Evolutionary conservation across 2,113 vertebrate species (phyloP), one percentile per base, ranked within the genome.

Genomic region (Aspiorhynchus laticeps): DNA sequence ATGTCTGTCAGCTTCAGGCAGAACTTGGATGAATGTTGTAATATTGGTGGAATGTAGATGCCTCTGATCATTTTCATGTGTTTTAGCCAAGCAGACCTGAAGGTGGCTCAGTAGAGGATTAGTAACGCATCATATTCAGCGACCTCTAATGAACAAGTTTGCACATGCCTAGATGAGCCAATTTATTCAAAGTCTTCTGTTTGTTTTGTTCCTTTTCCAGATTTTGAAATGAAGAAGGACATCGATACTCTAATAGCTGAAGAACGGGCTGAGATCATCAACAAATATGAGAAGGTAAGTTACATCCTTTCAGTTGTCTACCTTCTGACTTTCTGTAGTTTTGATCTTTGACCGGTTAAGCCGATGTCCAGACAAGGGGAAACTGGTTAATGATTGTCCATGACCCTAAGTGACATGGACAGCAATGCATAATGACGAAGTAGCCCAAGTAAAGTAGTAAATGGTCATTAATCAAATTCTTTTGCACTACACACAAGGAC

Each of bases 211-310:
- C 7, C 2, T 53, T 89, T 90, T 92, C 2, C 93, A 98, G 97
- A 92, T 95, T 95, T 94, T 95, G 96, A 96, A 94, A 98, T 98
- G 97, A 98, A 97, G 97, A 98, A 97, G 92, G 97, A 98, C 87
- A 95, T 97, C 84, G 97, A 97, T 59, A 91, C 94, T 51, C 87
- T 97, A 93, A 96, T 97, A 95, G 94, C 95, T 92, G 95, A 96
- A 92, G 97, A 98, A 94, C 96, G 96, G 74, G 93, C 95, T 56
- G 97, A 98, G 77, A 97, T 97, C 80, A 92, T 98, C 91, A 91
- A 93, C 86, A 98, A 97, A 91, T 98, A 98, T 96, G 96, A 97
- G 88, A 96, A 96, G 96, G 97, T 97, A 87, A 88, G 82, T 89
- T 28, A 63, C 41, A 83, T 24, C 31, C 26, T 53, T 26, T 61